Percentiles rank a stretch among this genome's conserved stretches.
Conservation (phyloP, 2,113 vertebrate genomes). For the Bombycilla garrulus region DNA sequence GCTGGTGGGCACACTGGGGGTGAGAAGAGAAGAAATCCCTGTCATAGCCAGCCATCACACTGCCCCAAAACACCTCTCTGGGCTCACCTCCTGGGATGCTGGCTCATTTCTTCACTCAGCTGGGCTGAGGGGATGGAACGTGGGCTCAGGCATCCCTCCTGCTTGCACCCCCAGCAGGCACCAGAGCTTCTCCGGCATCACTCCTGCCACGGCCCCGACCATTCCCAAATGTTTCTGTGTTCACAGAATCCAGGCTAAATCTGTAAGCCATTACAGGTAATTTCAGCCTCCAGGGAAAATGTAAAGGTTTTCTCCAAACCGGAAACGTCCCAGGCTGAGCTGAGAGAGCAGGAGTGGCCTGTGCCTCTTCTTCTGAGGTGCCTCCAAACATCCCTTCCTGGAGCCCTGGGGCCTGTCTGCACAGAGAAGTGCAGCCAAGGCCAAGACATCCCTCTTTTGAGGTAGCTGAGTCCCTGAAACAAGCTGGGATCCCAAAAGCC, state of each 20-base stretch:
- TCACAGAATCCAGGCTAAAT: background rate
- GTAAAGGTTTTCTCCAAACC: background rate
- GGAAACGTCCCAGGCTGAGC: fast-evolving
- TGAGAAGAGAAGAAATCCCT: background rate
- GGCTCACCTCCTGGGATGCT: background rate
- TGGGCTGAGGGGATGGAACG: background rate
- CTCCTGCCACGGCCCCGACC: fast-evolving
- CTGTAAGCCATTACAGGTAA: background rate
- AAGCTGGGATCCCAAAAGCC: background rate
- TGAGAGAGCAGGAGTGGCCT: fast-evolving
- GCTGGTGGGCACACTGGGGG: fast-evolving
- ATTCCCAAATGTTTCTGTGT: background rate
- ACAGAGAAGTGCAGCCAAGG: background rate
- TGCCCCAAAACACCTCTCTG: fast-evolving
- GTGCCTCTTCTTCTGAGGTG: background rate
- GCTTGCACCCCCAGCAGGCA: background rate
- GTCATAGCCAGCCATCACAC: fast-evolving
- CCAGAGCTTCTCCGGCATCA: background rate
- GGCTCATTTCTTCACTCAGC: background rate
- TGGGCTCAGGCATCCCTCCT: background rate
- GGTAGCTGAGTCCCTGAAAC: background rate
- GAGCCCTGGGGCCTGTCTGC: background rate
- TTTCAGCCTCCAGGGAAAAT: background rate
- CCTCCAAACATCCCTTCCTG: background rate
- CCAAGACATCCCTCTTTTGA: background rate